Evolutionary conservation across 2,113 vertebrate genomes (phyloP).

Genomic region (Jacana jacana): DNA sequence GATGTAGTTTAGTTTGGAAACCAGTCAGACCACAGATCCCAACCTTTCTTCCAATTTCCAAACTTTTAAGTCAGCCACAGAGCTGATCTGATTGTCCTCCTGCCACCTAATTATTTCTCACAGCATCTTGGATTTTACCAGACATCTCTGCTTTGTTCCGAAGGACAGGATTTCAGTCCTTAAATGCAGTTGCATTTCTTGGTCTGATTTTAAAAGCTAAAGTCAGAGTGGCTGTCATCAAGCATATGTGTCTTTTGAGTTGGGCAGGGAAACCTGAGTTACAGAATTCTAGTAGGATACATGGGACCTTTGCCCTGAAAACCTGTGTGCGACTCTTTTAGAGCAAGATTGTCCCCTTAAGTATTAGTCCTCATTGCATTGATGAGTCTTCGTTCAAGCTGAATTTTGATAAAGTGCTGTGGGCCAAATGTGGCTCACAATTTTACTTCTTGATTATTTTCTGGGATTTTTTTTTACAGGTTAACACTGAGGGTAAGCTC

Average conservation of each 20-base stretch:
- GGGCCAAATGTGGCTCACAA: not conserved
- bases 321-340: not conserved
- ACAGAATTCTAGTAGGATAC: not conserved
- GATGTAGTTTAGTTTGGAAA: not conserved
- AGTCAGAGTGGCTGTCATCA: not conserved
- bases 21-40: not conserved
- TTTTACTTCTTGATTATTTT: not conserved
- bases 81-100: not conserved
- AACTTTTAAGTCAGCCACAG: not conserved
- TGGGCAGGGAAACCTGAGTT: not conserved
- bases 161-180: not conserved
- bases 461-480: not conserved
- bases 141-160: not conserved
- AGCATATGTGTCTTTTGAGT: not conserved
- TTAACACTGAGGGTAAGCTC: not conserved
- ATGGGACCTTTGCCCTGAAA: not conserved
- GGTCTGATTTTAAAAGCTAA: not conserved
- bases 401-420: not conserved
- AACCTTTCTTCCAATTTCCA: not conserved
- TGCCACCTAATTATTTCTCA: not conserved
- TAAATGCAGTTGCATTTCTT: not conserved
- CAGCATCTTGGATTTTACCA: not conserved
- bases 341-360: not conserved
- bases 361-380: not conserved
- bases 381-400: not conserved